A percentile compares a stretch with the other conserved stretches of the same genome.
Evolutionary conservation across 2,113 vertebrate genomes (phyloP).

Genomic region (Bombycilla garrulus): DNA sequence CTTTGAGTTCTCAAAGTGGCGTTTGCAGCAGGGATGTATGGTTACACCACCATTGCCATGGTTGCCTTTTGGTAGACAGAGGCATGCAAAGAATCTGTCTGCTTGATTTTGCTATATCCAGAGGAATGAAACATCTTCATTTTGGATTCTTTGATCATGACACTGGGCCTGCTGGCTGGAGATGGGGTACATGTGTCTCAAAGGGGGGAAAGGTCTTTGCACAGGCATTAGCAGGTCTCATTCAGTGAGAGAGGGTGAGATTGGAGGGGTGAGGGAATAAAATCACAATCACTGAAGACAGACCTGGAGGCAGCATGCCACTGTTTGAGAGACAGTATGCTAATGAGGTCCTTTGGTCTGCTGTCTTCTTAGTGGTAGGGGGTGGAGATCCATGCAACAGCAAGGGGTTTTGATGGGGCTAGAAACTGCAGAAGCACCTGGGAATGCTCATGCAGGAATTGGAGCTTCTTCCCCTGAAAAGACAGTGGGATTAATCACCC

Average conservation of each 20-base stretch:
- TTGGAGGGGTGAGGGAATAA: not conserved
- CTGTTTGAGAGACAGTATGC: not conserved
- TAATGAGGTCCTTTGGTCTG: not conserved
- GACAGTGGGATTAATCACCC: too few species aligned
- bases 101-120: not conserved
- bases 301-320: not conserved
- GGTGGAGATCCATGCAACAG: not conserved
- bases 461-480: not conserved
- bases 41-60: rapidly evolving
- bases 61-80: not conserved
- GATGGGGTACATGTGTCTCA: not conserved
- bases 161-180: not conserved
- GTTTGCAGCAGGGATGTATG: not conserved
- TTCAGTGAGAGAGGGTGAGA: not conserved
- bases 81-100: not conserved
- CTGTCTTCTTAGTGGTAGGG: rapidly evolving
- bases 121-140: not conserved
- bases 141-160: not conserved
- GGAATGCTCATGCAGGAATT: not conserved
- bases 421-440: not conserved
- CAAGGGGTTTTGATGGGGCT: not conserved
- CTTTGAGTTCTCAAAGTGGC: not conserved
- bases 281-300: not conserved
- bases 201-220: not conserved
- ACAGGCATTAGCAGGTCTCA: not conserved